Evolutionary conservation across 92 coral and sea anemone species (phyloP), one percentile per base, ranked within the genome.

Genomic region (Epizoanthus illoricatus): DNA sequence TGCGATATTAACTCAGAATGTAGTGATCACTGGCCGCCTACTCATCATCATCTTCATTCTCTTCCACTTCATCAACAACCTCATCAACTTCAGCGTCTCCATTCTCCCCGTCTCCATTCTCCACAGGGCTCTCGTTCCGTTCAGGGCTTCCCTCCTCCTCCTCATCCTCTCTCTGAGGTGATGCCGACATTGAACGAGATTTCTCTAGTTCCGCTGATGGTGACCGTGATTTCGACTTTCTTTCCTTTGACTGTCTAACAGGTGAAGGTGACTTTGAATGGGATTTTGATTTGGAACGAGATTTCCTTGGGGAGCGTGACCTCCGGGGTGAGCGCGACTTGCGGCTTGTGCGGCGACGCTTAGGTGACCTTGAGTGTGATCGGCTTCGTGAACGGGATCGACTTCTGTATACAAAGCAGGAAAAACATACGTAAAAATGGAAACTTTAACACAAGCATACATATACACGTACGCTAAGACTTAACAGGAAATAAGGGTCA

Each of bases 291-390:
- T 87, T 87, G 84, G 81, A 78, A 11, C 82, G 33, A 0, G 82
- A 78, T 43, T 88, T 84, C 71, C 85, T 81, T 71, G 88, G 88
- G 7, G 87, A 81, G 21, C 43, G 87, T 2, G 91, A 84, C 52
- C 84, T 88, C 60, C 84, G 86, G 16, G 81, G 80, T 23, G 81
- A 76, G 20, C 80, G 91, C 10, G 98, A 94, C 80, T 94, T 90
- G 66, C 88, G 86, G 69, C 74, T 94, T 2, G 94, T 87, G 4
- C 92, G 91, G 39, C 93, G 94, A 7, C 97, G 91, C 88, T 87
- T 97, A 71, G 99, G 99, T 54, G 99, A 97, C 75, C 90, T 85
- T 52, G 98, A 94, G 70, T 87, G 92, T 12, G 97, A 93, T 28
- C 91, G 94, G 79, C 98, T 93, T 20, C 87, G 92, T 18, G 94